Evolutionary conservation across 2,113 vertebrate genomes (phyloP), one percentile per base, ranked within the genome.

Genomic region (Heterotis niloticus): DNA sequence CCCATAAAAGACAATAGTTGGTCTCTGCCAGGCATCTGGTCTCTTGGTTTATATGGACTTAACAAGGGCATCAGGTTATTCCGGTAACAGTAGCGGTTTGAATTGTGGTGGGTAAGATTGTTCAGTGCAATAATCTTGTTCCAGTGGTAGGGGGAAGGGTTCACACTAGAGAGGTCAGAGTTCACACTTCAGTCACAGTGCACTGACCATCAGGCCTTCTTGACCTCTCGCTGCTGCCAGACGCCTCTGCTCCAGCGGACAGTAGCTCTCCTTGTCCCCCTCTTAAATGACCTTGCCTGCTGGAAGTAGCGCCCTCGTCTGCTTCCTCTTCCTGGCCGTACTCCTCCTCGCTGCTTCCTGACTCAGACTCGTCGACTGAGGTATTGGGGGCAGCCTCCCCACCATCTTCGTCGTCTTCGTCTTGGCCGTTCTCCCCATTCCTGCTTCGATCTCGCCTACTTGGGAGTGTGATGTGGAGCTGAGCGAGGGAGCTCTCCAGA

Each of bases 151-250:
- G 86, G 86, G 82, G n/a, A n/a, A 76, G 74, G 59, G 17, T 64
- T 44, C 56, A 62, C 23, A 62, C 17, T 16, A 34, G 57, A 28
- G 59, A 29, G 72, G 57, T 75, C 59, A 62, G 56, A 60, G 79
- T 88, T 95, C 93, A 98, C 88, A 98, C 95, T 86, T 98, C 95
- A 78, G 95, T 97, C 85, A 98, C 91, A 54, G 95, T 96, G 88
- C 96, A 98, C 91, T 98, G 96, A 90, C 96, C 96, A 80, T 99
- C 97, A 11, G 97, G 96, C 88, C 95, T 93, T 75, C 94, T 94
- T 62, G 96, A 96, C 79, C 96, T 94, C 60, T 93, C 89, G 79
- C 75, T 79, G 1, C 78, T 68, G 74, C 74, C 87, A 64, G 88
- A 84, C 11, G 89, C 84, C 78, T 90, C 92, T 0, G 86, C 92